Base-by-base conservation (phyloP, 2,113 vertebrate species). In the Hippocampus zosterae region DNA sequence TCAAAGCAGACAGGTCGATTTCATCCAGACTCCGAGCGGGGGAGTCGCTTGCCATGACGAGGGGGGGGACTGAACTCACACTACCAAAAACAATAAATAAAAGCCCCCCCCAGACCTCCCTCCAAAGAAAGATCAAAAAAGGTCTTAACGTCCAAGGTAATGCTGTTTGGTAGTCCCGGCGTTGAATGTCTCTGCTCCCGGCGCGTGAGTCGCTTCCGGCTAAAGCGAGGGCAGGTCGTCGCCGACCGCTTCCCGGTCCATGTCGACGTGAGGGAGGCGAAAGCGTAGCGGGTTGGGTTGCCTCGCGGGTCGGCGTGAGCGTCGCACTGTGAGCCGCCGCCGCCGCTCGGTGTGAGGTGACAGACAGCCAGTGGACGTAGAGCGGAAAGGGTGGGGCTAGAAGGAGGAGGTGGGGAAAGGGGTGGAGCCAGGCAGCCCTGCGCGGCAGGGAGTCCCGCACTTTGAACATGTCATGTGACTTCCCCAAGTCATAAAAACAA, bases 21-120 rank as follows among this genome's bases (percentile, higher is more conserved):
- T 97, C 95, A 77, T 95, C 94, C 92, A 96, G 90, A 88, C 95
- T 95, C 77, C 95, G 92, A 63, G 94, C 95, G 25, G 95, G 95
- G 71, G 95, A 96, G 83, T 97, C 95, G 79, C 94, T 96, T 92
- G 95, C 94, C 96, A 97, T 97, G 85, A 93, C 94, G 80, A n/a
- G n/a, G n/a, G n/a, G n/a, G 71, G 12, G 48, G 44, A 11, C 23
- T 42, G 2, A 23, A 65, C 23, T 48, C 59, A 78, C 64, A 63
- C 41, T 8, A 44, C 25, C 15, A 23, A 25, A 27, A 27, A 33
- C 11, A 61, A 37, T 13, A 37, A 37, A 29, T 44, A 15, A 44
- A 44, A 44, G 12, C 33, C 33, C 33, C 33, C 2, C 3, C n/a
- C n/a, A n/a, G n/a, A n/a, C n/a, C n/a, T n/a, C n/a, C 3, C 29